Evolutionary conservation across 2,888 invertebrate species (phyloP).

Genomic region (Ormyrus pomaceus): DNA sequence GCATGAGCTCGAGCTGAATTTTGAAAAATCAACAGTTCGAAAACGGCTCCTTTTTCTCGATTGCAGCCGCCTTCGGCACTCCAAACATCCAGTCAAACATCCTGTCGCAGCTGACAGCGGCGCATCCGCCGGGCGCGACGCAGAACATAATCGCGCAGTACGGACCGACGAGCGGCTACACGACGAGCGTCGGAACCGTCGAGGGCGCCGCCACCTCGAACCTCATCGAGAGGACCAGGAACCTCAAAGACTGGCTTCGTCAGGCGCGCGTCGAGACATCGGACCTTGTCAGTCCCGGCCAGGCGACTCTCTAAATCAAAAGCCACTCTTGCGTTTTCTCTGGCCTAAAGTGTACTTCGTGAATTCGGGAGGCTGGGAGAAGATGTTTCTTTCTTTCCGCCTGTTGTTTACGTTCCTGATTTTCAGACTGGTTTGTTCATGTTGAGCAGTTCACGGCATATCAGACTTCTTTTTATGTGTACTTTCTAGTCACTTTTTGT

Average conservation of each 20-base stretch:
- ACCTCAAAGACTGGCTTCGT: constrained; percentile 82
- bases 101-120: constrained; percentile 69
- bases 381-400: neutral
- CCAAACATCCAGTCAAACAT: constrained; percentile 73
- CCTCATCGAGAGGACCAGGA: constrained; percentile 81
- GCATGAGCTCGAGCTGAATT: neutral
- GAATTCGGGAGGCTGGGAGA: too few species aligned
- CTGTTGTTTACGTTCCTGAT: constrained; percentile 22
- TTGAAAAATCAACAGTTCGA: too few species aligned
- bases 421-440: constrained; percentile 4
- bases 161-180: constrained; percentile 72
- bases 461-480: neutral
- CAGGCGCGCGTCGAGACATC: constrained; percentile 76
- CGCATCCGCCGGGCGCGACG: constrained; percentile 69
- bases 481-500: constrained; percentile 1
- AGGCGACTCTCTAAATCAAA: constrained; percentile 70
- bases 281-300: constrained; percentile 71
- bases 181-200: constrained; percentile 74
- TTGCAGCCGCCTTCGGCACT: constrained; percentile 69
- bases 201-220: constrained; percentile 80
- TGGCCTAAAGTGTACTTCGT: constrained; percentile 49
- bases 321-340: neutral
- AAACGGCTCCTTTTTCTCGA: too few species aligned
- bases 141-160: constrained; percentile 74
- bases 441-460: constrained; percentile 1